Evolutionary conservation across 2,113 vertebrate genomes (phyloP).

Genomic region (Rhinoderma darwinii): DNA sequence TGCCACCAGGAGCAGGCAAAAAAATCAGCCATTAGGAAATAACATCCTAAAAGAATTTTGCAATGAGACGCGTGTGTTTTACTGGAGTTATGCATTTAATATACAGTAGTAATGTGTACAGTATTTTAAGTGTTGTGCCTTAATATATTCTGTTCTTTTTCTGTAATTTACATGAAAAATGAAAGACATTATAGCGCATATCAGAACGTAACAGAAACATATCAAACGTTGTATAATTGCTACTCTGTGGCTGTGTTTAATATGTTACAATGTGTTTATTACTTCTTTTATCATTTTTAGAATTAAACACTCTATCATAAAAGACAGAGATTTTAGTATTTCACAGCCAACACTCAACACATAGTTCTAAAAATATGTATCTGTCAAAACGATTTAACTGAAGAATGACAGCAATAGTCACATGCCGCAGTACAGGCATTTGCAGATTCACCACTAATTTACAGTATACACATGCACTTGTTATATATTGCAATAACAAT

Average conservation of each 20-base stretch:
- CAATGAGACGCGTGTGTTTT: too few relatives aligned
- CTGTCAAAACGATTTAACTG: slow-evolving; percentile 27
- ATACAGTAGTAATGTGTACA: background rate
- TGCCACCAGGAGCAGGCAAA: too few relatives aligned
- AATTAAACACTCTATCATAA: slow-evolving; percentile 18
- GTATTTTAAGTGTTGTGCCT: background rate
- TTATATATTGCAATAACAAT: background rate
- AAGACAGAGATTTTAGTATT: slow-evolving; percentile 16
- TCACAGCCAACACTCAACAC: slow-evolving; percentile 3
- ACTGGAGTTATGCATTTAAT: background rate
- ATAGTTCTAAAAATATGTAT: slow-evolving; percentile 20
- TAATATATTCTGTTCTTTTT: background rate
- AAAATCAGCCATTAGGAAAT: background rate
- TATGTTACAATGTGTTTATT: background rate
- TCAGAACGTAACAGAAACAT: background rate
- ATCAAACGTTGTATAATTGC: background rate
- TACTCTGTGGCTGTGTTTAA: background rate
- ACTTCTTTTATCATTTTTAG: slow-evolving; percentile 3
- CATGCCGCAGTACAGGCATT: background rate
- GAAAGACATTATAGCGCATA: background rate
- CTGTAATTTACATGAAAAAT: background rate
- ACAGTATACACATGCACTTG: background rate
- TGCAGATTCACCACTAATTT: background rate
- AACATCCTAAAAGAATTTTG: too few relatives aligned
- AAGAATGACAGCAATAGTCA: slow-evolving; percentile 29